Conservation (phyloP, 2,888 invertebrate genomes). For the Adelognathus sp. region DNA sequence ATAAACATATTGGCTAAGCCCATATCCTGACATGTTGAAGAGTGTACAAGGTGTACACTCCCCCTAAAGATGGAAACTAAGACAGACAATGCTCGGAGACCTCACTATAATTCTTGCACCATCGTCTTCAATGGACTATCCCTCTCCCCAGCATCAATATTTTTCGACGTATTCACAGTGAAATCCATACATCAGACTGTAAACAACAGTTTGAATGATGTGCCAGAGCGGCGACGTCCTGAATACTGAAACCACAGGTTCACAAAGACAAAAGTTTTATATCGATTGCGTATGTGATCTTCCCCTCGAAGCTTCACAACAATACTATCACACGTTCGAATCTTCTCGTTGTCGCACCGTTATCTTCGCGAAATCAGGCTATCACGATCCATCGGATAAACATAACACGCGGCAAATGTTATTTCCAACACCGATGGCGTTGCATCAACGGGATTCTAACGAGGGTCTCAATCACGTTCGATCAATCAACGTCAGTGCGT, state of each 20-base stretch:
- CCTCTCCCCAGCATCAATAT: not conserved
- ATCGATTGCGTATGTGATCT: no score
- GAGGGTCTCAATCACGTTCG: slow-evolving; percentile 47
- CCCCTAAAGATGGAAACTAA: not conserved
- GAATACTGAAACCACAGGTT: no score
- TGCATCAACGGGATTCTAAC: slow-evolving; percentile 39
- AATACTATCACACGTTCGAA: no score
- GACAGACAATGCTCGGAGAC: not conserved
- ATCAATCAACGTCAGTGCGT: slow-evolving; percentile 54
- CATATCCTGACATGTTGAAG: no score
- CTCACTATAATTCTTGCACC: not conserved
- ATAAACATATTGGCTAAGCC: no score
- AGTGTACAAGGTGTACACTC: no score
- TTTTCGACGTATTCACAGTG: not conserved
- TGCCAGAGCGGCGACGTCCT: no score
- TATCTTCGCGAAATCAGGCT: not conserved
- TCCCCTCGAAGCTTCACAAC: no score
- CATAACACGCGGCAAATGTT: slow-evolving; percentile 19
- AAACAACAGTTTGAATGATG: not conserved
- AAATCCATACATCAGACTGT: not conserved
- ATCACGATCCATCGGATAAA: slow-evolving; percentile 30
- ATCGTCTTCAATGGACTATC: not conserved
- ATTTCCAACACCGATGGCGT: slow-evolving; percentile 13
- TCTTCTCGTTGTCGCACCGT: no score
- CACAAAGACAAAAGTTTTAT: no score